Evolutionary conservation across 2,888 invertebrate species (phyloP).

Genomic region (Boloria euphrosyne): DNA sequence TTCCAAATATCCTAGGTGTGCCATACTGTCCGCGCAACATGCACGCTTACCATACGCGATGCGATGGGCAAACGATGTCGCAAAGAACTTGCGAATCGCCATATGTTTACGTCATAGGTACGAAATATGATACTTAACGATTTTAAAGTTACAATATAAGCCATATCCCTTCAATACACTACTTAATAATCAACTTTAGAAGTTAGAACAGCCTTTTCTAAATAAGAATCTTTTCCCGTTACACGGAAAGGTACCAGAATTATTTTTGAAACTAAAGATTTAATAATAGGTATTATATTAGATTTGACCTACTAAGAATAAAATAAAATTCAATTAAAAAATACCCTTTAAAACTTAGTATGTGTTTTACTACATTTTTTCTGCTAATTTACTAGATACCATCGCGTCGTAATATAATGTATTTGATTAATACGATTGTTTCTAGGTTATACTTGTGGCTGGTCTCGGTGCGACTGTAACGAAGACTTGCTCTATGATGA

Average conservation of each 20-base stretch:
- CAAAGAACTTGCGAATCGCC: constrained; percentile 59
- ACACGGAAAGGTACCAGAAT: no score
- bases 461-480: constrained; percentile 71
- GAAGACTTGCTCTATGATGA: constrained; percentile 55
- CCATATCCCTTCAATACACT: neutral
- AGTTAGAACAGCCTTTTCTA: no score
- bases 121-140: neutral
- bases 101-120: constrained; percentile 52
- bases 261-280: no score
- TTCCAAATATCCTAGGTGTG: constrained; percentile 54
- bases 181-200: no score
- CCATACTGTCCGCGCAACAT: constrained; percentile 57
- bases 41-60: constrained; percentile 69
- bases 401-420: neutral
- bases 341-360: no score
- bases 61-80: constrained; percentile 57
- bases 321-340: no score
- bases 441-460: constrained; percentile 69
- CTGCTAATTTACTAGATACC: no score
- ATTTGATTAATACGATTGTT: neutral
- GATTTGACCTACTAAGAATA: no score
- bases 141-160: neutral
- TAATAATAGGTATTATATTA: no score
- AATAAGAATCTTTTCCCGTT: no score
- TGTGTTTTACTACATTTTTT: no score